These are phyloP conservation scores for Ceyx cyanopectus DNA, from an alignment of 2,113 vertebrate genomes.

Conservation along the genomic window DNA sequence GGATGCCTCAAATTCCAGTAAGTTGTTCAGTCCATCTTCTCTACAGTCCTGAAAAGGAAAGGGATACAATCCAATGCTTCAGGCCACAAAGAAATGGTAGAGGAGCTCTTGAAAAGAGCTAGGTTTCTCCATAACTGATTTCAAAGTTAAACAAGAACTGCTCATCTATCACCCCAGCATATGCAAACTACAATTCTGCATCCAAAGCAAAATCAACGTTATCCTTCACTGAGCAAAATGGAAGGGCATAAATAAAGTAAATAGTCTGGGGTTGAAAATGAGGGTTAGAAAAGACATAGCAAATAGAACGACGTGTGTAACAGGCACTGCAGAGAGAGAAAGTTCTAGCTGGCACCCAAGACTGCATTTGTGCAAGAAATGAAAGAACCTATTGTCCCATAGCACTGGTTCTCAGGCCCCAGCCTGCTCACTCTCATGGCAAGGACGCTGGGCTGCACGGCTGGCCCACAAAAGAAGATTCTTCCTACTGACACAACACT, in stretches of 20 bases:
- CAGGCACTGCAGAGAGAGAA: not conserved
- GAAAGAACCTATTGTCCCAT: constrained; percentile 25
- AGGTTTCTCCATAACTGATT: not conserved
- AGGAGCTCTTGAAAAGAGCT: not conserved
- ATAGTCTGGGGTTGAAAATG: not conserved
- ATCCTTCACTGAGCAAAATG: not conserved
- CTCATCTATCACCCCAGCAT: not conserved
- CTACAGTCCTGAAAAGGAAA: not conserved
- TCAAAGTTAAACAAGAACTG: not conserved
- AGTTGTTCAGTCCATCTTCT: not conserved
- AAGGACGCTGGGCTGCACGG: not conserved
- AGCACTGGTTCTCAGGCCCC: not conserved
- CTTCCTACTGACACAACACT: not conserved
- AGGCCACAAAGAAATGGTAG: not conserved
- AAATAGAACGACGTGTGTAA: not conserved
- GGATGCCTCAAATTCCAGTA: not conserved
- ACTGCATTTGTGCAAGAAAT: not conserved
- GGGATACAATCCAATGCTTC: not conserved
- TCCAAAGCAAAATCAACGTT: not conserved
- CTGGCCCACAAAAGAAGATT: not conserved
- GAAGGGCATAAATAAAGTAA: not conserved
- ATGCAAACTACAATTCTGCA: not conserved
- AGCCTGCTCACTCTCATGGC: not conserved
- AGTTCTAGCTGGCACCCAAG: constrained; percentile 32
- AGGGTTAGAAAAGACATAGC: not conserved